Evolutionary conservation across 2,797 vertebrate species (phyloP), one percentile per base, ranked within the genome.

Genomic region (Ceyx erithaca): DNA sequence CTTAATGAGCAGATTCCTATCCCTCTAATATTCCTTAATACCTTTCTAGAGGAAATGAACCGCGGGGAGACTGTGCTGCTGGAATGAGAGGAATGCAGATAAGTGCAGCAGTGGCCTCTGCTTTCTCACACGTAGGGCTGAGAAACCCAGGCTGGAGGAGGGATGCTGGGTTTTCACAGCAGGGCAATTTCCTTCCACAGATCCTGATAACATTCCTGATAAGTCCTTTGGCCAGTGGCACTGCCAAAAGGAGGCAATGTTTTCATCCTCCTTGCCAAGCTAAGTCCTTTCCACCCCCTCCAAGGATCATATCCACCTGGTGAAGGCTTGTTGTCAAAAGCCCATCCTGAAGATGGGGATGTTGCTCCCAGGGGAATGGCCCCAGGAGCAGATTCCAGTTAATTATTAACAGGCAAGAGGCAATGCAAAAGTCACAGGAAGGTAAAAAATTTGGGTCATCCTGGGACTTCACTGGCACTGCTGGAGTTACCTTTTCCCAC

Each of bases 1-100:
- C 72, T 92, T 96, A 96, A 96, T 95, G 91, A 94, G 92, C 94
- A 95, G 95, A 94, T 96, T 95, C 88, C 92, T 93, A 78, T 85
- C 90, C 92, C 87, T 91, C 86, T 94, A 94, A 93, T 96, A 93
- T 95, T 90, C 84, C 91, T n/a, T 95, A 95, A 96, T 94, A 95
- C 94, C 95, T 93, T 95, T 94, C 86, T 71, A 66, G 84, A 95
- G 96, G 93, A 96, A 95, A 95, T 95, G 91, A 96, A 90, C 93
- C 31, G 0, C 49, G 0, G 92, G 94, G 89, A 94, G 90, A 92
- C 82, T 92, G 93, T 87, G 92, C 48, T 90, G 87, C 59, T 95
- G 95, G 96, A 96, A 96, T 94, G 91, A 92, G 68, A 94, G 91
- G 93, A 95, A 96, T 94, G 94, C 83, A 95, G 87, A 89, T 93